Conservation (phyloP, 1,140 invertebrate species). For the Bombus confusus region DNA sequence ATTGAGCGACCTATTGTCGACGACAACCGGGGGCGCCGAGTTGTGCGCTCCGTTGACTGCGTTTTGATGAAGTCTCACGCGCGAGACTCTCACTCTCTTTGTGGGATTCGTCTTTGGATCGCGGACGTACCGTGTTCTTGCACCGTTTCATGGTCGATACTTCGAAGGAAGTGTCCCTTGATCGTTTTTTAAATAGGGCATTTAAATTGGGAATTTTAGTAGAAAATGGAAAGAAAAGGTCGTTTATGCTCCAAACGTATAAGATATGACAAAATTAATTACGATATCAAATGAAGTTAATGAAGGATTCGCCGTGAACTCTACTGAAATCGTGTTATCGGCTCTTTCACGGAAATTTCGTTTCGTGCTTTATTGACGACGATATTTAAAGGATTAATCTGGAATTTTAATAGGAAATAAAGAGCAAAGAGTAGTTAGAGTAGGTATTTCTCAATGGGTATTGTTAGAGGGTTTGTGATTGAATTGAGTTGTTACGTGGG, state of each 20-base stretch:
- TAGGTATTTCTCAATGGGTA: not conserved
- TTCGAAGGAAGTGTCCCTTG: not conserved
- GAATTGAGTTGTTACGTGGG: not conserved
- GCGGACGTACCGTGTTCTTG: not conserved
- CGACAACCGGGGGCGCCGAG: slow-evolving; percentile 64
- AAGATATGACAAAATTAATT: not conserved
- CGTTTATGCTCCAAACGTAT: not conserved
- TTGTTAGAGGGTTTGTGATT: not conserved
- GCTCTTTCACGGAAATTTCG: not conserved
- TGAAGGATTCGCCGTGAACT: not conserved
- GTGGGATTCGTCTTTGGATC: not conserved
- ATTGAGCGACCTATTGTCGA: slow-evolving; percentile 76
- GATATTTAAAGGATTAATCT: not conserved
- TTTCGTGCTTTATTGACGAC: not conserved
- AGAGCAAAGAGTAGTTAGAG: not conserved
- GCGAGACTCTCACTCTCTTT: not conserved
- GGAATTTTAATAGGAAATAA: not conserved
- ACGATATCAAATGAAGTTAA: not conserved
- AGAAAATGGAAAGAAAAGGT: not conserved
- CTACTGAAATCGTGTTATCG: too few species aligned
- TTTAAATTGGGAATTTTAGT: not conserved
- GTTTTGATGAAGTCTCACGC: slow-evolving; percentile 49
- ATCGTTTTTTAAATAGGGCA: not conserved
- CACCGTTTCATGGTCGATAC: not conserved
- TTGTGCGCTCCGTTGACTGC: slow-evolving; percentile 45